Evolutionary conservation across 2,113 vertebrate species (phyloP).

Genomic region (Acanthisitta chloris): DNA sequence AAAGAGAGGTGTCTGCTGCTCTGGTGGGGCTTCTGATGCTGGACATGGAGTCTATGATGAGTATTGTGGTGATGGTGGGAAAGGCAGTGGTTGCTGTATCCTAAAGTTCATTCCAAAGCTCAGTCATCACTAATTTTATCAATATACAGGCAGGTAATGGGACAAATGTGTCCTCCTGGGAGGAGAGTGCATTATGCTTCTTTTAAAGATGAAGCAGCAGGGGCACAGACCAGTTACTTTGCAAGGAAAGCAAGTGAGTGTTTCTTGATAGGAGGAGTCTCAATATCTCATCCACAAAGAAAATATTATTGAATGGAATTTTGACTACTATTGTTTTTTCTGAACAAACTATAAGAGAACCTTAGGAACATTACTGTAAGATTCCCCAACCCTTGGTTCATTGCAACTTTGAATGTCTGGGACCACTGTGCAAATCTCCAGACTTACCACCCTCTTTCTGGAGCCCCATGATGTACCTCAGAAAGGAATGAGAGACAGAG

Average conservation of each 20-base stretch:
- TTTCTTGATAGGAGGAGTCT: not conserved
- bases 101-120: not conserved
- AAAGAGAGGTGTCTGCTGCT: not conserved
- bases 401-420: not conserved
- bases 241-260: not conserved
- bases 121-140: not conserved
- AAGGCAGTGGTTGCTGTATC: not conserved
- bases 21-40: not conserved
- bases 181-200: not conserved
- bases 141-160: not conserved
- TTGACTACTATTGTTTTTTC: not conserved
- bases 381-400: not conserved
- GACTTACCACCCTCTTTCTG: not conserved
- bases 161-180: not conserved
- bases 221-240: not conserved
- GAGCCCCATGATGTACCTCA: not conserved
- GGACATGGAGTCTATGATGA: not conserved
- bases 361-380: not conserved
- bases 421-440: not conserved
- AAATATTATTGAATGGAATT: not conserved
- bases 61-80: not conserved
- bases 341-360: rapidly evolving
- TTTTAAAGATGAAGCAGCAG: not conserved
- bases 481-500: not conserved
- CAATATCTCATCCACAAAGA: not conserved